These are phyloP conservation scores for Trichonephila clavata DNA, from an alignment of 1,140 invertebrate genomes.

Conservation along the genomic window DNA sequence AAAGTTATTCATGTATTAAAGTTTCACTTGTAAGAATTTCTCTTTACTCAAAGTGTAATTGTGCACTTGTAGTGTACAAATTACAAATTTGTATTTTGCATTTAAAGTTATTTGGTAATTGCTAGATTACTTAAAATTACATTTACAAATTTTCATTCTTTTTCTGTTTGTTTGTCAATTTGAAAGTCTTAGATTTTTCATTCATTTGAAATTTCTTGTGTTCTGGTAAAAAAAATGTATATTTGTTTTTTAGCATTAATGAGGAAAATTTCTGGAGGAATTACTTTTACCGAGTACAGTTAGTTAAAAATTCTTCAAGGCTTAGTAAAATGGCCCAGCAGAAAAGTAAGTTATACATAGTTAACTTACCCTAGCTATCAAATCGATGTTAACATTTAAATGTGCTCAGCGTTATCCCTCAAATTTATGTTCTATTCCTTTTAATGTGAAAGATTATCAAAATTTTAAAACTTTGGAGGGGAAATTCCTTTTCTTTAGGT, in stretches of 20 bases:
- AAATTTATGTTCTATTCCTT: too few relatives aligned
- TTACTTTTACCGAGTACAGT: conserved; percentile 99
- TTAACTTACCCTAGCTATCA: conserved; percentile 29
- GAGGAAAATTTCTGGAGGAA: conserved; percentile 99
- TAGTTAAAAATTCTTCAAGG: conserved; percentile 98
- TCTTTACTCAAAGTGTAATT: too few relatives aligned
- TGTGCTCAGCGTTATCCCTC: too few relatives aligned
- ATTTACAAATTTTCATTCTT: background rate
- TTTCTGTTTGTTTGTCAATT: background rate
- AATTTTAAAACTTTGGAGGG: too few relatives aligned
- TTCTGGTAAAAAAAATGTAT: background rate
- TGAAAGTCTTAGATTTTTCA: background rate
- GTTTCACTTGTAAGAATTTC: too few relatives aligned
- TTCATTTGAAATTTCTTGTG: background rate
- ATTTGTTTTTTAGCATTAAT: conserved; percentile 87
- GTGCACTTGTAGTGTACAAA: too few relatives aligned
- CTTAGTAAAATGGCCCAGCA: conserved; percentile 85
- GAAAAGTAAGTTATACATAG: conserved; percentile 57
- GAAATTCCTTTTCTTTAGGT: too few relatives aligned
- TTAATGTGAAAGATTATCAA: too few relatives aligned
- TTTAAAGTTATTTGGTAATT: background rate
- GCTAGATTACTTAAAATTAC: background rate
- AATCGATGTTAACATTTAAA: too few relatives aligned
- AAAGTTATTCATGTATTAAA: too few relatives aligned
- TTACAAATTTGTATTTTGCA: background rate